These are phyloP conservation scores for Eristalinus aeneus DNA, from an alignment of 2,888 invertebrate genomes.

Conservation along the genomic window DNA sequence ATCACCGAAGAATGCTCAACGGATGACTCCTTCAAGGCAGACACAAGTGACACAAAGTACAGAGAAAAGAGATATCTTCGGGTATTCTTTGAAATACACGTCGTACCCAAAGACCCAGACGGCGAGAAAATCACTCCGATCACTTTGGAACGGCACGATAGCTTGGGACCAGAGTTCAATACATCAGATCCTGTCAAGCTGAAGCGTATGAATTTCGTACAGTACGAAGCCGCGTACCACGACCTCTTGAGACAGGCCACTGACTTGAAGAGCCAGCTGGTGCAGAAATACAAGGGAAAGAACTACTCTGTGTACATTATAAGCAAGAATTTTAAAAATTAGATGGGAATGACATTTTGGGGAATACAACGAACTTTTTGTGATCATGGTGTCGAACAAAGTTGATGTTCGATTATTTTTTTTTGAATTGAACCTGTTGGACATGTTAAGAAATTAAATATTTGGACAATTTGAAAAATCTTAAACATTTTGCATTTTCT, in stretches of 20 bases:
- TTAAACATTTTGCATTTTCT: too few relatives aligned
- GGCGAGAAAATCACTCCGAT: background rate
- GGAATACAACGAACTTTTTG: too few relatives aligned
- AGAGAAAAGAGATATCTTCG: background rate
- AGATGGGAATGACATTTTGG: too few relatives aligned
- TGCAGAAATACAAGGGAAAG: background rate
- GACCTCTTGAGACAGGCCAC: background rate
- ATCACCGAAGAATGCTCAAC: background rate
- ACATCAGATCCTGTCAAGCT: background rate
- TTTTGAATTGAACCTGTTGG: too few relatives aligned
- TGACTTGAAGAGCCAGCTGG: background rate
- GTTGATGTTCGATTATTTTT: too few relatives aligned
- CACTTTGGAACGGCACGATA: background rate
- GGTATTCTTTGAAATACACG: background rate
- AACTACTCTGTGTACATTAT: background rate
- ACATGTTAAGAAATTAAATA: too few relatives aligned
- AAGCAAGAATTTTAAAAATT: background rate
- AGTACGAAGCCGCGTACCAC: background rate
- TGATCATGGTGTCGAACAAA: too few relatives aligned
- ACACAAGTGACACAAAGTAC: background rate
- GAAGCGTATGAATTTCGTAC: background rate
- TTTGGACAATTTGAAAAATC: too few relatives aligned
- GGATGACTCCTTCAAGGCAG: background rate
- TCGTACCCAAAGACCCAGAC: background rate
- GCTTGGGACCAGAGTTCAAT: background rate